Conservation (phyloP, 2,113 vertebrate genomes). For the Promerops cafer region DNA sequence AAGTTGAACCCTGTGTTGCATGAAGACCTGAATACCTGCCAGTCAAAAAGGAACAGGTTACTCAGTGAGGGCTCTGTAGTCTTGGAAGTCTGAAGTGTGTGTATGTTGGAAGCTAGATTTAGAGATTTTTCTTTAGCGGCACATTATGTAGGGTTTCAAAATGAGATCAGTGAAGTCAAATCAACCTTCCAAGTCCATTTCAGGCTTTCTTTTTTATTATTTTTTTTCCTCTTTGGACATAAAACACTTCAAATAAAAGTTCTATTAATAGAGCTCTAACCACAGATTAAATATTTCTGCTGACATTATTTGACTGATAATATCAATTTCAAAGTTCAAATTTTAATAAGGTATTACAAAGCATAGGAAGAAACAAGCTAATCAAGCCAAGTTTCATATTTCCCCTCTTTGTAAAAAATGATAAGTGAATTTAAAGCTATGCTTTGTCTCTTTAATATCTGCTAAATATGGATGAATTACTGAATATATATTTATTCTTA, state of each 20-base stretch:
- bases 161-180: slow-evolving; percentile 25
- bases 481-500: slow-evolving; percentile 83
- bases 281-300: slow-evolving; percentile 78
- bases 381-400: slow-evolving; percentile 73
- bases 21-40: neutral
- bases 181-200: slow-evolving; percentile 36
- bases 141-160: neutral
- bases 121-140: neutral
- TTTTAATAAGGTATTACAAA: slow-evolving; percentile 81
- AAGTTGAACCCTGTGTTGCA: neutral
- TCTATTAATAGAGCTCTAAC: slow-evolving; percentile 74
- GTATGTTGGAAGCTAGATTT: neutral
- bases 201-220: neutral
- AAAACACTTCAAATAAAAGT: slow-evolving; percentile 70
- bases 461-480: slow-evolving; percentile 82
- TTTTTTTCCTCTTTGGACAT: slow-evolving; percentile 41
- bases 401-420: slow-evolving; percentile 74
- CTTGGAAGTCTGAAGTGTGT: neutral
- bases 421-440: slow-evolving; percentile 79
- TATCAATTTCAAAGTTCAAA: slow-evolving; percentile 78
- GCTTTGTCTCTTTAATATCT: slow-evolving; percentile 81
- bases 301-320: slow-evolving; percentile 77
- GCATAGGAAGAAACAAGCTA: slow-evolving; percentile 77
- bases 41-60: neutral
- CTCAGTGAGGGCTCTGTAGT: neutral